These are phyloP conservation scores for Caenorhabditis tropicalis DNA, from an alignment of 1,140 invertebrate genomes.

Conservation along the genomic window DNA sequence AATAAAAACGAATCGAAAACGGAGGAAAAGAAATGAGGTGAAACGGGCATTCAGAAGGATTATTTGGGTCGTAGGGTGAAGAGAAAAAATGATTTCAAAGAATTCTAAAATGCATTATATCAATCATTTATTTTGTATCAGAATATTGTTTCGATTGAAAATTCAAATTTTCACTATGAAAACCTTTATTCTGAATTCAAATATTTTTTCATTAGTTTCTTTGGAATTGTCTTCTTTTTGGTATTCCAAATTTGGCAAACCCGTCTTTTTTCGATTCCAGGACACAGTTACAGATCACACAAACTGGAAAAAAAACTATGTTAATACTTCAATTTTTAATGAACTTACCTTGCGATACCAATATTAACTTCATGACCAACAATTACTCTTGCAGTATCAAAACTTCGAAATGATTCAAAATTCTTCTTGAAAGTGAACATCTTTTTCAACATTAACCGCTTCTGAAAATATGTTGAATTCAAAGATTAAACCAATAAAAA, in stretches of 20 bases:
- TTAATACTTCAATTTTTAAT: too few species aligned
- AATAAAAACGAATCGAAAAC: neutral
- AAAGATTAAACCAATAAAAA: neutral
- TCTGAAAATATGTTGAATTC: neutral
- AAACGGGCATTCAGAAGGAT: neutral
- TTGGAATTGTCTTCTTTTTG: too few species aligned
- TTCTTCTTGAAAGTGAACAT: neutral
- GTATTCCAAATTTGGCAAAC: too few species aligned
- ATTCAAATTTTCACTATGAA: too few species aligned
- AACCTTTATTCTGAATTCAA: too few species aligned
- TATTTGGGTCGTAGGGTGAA: neutral
- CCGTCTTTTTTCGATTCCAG: neutral
- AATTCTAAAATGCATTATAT: neutral
- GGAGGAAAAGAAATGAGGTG: conserved; percentile 20
- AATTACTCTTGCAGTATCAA: neutral
- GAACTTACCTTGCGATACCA: neutral
- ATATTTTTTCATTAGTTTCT: too few species aligned
- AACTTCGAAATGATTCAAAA: neutral
- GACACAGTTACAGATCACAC: neutral
- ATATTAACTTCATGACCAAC: conserved; percentile 5
- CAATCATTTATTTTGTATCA: neutral
- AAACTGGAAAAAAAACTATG: too few species aligned
- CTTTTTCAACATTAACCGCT: neutral
- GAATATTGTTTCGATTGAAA: too few species aligned
- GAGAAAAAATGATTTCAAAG: neutral